Percentiles rank a stretch among this genome's conserved stretches.
Evolutionary conservation across 1,140 invertebrate species (phyloP).

Genomic region (Calephelis virginiensis): DNA sequence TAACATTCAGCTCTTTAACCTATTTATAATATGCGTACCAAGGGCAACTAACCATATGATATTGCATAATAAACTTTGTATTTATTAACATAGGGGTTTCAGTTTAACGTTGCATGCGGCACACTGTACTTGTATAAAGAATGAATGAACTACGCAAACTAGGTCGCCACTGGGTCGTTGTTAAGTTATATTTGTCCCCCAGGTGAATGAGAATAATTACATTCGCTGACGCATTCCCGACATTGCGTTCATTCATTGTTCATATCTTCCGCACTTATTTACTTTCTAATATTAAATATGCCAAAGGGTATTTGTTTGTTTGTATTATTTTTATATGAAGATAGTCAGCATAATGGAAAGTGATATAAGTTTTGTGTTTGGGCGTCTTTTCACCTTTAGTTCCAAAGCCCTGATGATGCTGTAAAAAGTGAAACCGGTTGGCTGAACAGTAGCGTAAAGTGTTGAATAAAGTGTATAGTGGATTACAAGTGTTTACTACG

Average conservation of each 20-base stretch:
- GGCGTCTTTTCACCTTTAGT: no score
- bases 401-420: no score
- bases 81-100: neutral
- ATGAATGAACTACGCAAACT: slow-evolving; percentile 38
- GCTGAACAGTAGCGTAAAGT: no score
- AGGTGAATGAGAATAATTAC: slow-evolving; percentile 47
- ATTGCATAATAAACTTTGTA: slow-evolving; percentile 7
- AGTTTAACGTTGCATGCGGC: neutral
- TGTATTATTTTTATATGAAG: no score
- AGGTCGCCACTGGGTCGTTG: slow-evolving; percentile 36
- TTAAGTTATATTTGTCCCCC: slow-evolving; percentile 30
- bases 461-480: no score
- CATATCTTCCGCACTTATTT: slow-evolving; percentile 22
- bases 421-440: no score
- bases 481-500: no score
- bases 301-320: no score
- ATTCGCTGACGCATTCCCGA: slow-evolving; percentile 34
- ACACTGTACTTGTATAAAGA: slow-evolving; percentile 17
- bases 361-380: no score
- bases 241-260: slow-evolving; percentile 41
- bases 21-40: slow-evolving; percentile 13
- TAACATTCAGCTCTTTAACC: slow-evolving; percentile 14
- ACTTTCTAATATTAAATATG: no score
- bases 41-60: neutral
- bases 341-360: no score